Evolutionary conservation across 2,888 invertebrate genomes (phyloP).

Genomic region (Oegoconia quadripuncta): DNA sequence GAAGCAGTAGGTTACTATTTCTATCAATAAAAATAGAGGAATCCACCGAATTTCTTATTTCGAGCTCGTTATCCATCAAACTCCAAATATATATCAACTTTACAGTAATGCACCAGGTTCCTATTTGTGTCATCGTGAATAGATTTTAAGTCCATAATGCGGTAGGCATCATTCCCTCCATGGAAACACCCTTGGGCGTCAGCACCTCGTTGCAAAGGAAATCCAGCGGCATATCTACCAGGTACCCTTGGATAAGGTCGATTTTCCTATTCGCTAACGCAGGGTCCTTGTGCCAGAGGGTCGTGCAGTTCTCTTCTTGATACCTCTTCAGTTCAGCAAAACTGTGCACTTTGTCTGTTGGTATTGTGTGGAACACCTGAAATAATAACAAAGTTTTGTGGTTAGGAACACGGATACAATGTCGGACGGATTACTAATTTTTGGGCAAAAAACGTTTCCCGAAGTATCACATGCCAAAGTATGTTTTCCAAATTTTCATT

Average conservation of each 20-base stretch:
- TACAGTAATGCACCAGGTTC: too few species aligned
- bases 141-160: conserved; percentile 90
- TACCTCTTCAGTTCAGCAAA: conserved; percentile 88
- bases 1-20: too few species aligned
- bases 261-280: conserved; percentile 85
- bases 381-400: conserved; percentile 6
- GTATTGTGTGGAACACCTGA: conserved; percentile 93
- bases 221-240: conserved; percentile 93
- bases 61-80: too few species aligned
- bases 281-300: conserved; percentile 86
- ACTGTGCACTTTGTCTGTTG: conserved; percentile 87
- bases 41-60: too few species aligned
- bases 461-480: too few species aligned
- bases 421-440: too few species aligned
- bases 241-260: conserved; percentile 87
- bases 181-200: conserved; percentile 89
- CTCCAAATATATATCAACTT: too few species aligned
- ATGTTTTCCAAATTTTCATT: too few species aligned
- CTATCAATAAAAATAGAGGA: too few species aligned
- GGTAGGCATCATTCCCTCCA: conserved; percentile 96
- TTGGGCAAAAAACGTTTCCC: too few species aligned
- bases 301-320: conserved; percentile 81
- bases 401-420: neutral
- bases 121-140: too few species aligned
- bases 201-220: conserved; percentile 89